Conservation (phyloP, 1,140 invertebrate genomes). For the Zaprionus lachaisei region DNA sequence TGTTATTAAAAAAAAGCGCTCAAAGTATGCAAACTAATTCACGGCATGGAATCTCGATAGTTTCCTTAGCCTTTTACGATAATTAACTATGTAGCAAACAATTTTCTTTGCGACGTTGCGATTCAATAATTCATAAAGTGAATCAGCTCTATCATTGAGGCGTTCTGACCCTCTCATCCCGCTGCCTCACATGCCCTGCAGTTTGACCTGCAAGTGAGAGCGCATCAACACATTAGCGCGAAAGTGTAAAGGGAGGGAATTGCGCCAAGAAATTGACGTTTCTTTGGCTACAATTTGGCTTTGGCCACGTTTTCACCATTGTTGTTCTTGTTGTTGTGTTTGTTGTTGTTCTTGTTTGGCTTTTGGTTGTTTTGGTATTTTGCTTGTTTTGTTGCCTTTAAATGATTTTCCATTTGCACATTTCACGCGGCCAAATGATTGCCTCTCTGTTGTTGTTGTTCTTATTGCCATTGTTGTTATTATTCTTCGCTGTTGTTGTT, state of each 20-base stretch:
- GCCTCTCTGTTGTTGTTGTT: slow-evolving; percentile 24
- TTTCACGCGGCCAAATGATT: slow-evolving; percentile 62
- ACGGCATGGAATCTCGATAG: background rate
- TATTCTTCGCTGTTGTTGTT: slow-evolving; percentile 35
- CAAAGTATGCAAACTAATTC: background rate
- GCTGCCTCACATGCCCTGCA: background rate
- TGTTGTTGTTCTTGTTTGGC: slow-evolving; percentile 6
- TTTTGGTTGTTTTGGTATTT: slow-evolving; percentile 16
- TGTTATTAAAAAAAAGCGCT: no score
- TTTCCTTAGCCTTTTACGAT: background rate
- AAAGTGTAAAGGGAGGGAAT: background rate
- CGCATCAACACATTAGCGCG: slow-evolving; percentile 10
- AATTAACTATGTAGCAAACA: background rate
- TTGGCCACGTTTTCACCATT: slow-evolving; percentile 22
- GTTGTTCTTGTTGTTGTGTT: slow-evolving; percentile 7
- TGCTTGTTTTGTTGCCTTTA: slow-evolving; percentile 51
- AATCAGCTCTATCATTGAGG: background rate
- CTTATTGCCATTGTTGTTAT: slow-evolving; percentile 18
- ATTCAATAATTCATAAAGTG: slow-evolving; percentile 8
- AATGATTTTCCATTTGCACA: slow-evolving; percentile 81
- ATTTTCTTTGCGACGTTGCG: background rate
- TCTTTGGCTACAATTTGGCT: slow-evolving; percentile 39
- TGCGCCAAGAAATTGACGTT: slow-evolving; percentile 36
- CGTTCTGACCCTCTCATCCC: background rate
- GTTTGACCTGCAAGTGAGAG: slow-evolving; percentile 15